Evolutionary conservation across 2,888 invertebrate genomes (phyloP).

Genomic region (Hetaerina titia): DNA sequence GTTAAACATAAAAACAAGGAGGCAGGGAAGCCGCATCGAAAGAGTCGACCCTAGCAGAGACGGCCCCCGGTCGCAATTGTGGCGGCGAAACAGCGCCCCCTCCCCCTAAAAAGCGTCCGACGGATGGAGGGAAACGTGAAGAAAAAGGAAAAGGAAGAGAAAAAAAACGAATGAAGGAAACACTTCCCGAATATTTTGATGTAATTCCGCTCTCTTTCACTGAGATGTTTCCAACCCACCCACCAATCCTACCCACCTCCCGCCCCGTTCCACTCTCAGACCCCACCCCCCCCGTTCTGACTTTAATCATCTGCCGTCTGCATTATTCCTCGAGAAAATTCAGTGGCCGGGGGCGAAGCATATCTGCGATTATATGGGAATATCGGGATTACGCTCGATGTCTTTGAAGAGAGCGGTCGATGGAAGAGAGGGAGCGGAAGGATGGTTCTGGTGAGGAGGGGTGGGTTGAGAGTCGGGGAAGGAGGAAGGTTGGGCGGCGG

Average conservation of each 20-base stretch:
- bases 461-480: too few relatives aligned
- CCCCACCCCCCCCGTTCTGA: too few relatives aligned
- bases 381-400: not conserved
- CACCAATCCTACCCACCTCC: not conserved
- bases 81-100: not conserved
- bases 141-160: not conserved
- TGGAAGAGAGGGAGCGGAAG: not conserved
- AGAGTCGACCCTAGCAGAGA: not conserved
- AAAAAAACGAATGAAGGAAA: not conserved
- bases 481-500: not conserved
- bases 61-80: not conserved
- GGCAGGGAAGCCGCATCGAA: not conserved
- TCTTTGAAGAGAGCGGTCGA: not conserved
- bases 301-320: not conserved
- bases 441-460: too few relatives aligned
- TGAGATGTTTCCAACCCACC: not conserved
- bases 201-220: not conserved
- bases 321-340: not conserved
- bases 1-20: conserved; percentile 6
- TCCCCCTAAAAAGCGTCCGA: not conserved
- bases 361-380: not conserved
- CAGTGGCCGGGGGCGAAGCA: not conserved
- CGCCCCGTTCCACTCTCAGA: too few relatives aligned
- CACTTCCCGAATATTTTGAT: not conserved
- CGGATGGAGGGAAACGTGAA: not conserved